These are phyloP conservation scores for Oeneis ivallda DNA, from an alignment of 2,888 invertebrate genomes.

Conservation along the genomic window DNA sequence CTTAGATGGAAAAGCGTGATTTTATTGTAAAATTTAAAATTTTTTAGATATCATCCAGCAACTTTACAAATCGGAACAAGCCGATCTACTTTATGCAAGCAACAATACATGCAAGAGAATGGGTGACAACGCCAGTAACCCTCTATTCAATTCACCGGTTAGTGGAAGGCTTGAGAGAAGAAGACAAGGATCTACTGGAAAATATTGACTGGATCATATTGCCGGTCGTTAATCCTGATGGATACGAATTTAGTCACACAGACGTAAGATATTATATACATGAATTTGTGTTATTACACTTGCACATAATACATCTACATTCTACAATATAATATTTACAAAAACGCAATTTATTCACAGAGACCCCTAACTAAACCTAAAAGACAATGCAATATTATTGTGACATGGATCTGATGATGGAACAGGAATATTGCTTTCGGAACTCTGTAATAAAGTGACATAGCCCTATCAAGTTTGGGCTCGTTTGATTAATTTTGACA, in stretches of 20 bases:
- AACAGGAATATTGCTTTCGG: too few species aligned
- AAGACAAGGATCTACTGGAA: conserved; percentile 70
- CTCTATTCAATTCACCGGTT: conserved; percentile 82
- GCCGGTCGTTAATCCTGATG: conserved; percentile 87
- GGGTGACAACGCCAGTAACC: conserved; percentile 84
- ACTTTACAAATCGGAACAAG: conserved; percentile 63
- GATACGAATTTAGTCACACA: conserved; percentile 84
- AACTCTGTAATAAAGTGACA: too few species aligned
- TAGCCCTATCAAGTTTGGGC: too few species aligned
- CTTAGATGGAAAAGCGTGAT: too few species aligned
- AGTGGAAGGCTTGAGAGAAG: conserved; percentile 69
- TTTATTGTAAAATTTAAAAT: neutral
- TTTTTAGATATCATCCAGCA: conserved; percentile 80
- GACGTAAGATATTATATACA: conserved; percentile 48
- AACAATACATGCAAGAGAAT: conserved; percentile 85
- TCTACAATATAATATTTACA: too few species aligned
- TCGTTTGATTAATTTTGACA: too few species aligned
- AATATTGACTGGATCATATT: conserved; percentile 84
- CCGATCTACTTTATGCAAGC: conserved; percentile 79
- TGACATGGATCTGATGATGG: too few species aligned
- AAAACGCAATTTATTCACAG: too few species aligned
- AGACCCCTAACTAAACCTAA: too few species aligned
- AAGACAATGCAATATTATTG: too few species aligned
- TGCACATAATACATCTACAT: too few species aligned
- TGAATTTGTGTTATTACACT: too few species aligned